Evolutionary conservation across 2,888 invertebrate species (phyloP).

Genomic region (Mechanitis messenoides): DNA sequence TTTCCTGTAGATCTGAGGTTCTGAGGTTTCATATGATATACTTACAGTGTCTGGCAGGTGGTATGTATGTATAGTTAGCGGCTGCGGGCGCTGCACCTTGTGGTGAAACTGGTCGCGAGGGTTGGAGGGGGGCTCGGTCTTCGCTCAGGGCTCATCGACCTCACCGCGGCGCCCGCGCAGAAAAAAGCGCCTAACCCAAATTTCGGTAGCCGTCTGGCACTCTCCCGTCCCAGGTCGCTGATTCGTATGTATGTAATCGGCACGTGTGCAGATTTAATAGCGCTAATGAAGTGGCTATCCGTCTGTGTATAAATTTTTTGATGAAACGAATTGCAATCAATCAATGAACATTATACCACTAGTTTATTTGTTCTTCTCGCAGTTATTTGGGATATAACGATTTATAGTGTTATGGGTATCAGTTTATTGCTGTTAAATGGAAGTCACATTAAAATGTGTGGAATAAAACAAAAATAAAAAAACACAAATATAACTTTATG

Average conservation of each 20-base stretch:
- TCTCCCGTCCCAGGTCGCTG: slow-evolving; percentile 48
- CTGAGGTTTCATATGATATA: slow-evolving; percentile 49
- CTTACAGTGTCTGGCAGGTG: slow-evolving; percentile 71
- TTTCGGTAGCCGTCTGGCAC: slow-evolving; percentile 69
- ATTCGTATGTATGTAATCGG: slow-evolving; percentile 51
- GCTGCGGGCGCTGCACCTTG: slow-evolving; percentile 69
- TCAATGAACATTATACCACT: slow-evolving; percentile 13
- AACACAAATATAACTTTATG: not conserved
- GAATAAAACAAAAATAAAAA: too few relatives aligned
- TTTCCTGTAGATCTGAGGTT: slow-evolving; percentile 31
- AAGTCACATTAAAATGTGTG: not conserved
- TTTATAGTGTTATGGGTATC: not conserved
- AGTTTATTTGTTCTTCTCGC: too few relatives aligned
- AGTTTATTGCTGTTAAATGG: not conserved
- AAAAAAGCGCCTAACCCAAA: slow-evolving; percentile 71
- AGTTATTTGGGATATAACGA: too few relatives aligned
- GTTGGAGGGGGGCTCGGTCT: slow-evolving; percentile 39
- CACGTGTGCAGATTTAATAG: slow-evolving; percentile 45
- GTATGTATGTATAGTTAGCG: slow-evolving; percentile 69
- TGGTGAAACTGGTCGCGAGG: slow-evolving; percentile 66
- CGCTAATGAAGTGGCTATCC: slow-evolving; percentile 36
- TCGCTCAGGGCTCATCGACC: slow-evolving; percentile 62
- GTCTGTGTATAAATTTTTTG: slow-evolving; percentile 30
- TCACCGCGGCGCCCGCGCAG: slow-evolving; percentile 56
- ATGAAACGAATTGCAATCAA: slow-evolving; percentile 27